Percentiles rank a stretch among this genome's conserved stretches.
Evolutionary conservation across 2,113 vertebrate species (phyloP).

Genomic region (Callorhinus ursinus): DNA sequence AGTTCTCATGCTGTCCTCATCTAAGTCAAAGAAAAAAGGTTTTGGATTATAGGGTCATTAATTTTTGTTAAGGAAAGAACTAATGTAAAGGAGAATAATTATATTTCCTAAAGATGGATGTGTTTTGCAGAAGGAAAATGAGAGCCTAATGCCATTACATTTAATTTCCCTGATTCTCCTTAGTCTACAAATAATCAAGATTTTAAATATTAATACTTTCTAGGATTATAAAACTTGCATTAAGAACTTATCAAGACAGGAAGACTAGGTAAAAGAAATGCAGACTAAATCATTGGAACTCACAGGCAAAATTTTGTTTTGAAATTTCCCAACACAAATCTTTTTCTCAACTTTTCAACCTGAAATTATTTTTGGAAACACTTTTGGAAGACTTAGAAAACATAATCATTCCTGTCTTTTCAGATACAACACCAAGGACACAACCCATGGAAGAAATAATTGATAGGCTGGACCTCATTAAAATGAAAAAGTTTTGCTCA

Average conservation of each 20-base stretch:
- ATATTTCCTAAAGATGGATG: conserved; percentile 66
- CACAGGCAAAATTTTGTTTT: background rate
- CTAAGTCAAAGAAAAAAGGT: conserved; percentile 34
- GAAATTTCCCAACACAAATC: conserved; percentile 30
- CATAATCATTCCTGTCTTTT: background rate
- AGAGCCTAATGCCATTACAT: conserved; percentile 48
- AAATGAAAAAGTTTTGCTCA: background rate
- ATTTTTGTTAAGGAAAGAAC: conserved; percentile 69
- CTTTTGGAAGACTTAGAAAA: background rate
- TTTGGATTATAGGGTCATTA: conserved; percentile 50
- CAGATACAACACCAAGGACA: background rate
- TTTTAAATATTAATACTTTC: conserved; percentile 69
- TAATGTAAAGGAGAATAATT: conserved; percentile 65
- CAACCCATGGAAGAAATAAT: background rate
- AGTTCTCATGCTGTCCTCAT: background rate
- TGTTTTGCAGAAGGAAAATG: conserved; percentile 50
- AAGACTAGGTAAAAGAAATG: background rate
- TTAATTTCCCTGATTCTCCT: conserved; percentile 43
- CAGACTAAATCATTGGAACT: background rate
- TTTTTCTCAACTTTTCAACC: background rate
- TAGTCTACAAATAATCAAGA: conserved; percentile 48
- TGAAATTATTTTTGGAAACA: conserved; percentile 28
- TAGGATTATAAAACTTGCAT: conserved; percentile 34
- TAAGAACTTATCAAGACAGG: background rate
- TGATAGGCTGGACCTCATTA: background rate